These are phyloP conservation scores for Microchrysa polita DNA, from an alignment of 2,888 invertebrate genomes.

Conservation along the genomic window DNA sequence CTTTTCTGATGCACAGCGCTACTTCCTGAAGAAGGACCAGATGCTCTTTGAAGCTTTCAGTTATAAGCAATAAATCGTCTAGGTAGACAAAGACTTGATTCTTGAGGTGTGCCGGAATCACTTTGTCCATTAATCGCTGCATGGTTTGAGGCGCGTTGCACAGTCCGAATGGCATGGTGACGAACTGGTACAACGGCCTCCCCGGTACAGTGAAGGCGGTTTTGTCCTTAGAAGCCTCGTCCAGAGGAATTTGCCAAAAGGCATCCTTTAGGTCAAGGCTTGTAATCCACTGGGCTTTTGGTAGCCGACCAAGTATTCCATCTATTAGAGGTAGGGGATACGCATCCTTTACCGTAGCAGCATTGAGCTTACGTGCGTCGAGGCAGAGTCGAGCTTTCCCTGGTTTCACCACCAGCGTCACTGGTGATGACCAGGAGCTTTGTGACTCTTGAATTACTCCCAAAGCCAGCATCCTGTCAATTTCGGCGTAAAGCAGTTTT, in stretches of 20 bases:
- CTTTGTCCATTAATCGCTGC: slow-evolving; percentile 51
- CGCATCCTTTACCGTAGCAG: background rate
- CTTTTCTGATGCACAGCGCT: no score
- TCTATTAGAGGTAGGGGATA: background rate
- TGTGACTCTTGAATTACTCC: slow-evolving; percentile 52
- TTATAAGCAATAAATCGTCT: slow-evolving; percentile 26
- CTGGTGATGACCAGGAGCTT: background rate
- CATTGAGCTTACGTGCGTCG: background rate
- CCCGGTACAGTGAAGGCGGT: slow-evolving; percentile 53
- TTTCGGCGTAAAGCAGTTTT: slow-evolving; percentile 45
- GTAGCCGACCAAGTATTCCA: no score
- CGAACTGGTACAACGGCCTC: slow-evolving; percentile 8
- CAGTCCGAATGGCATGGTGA: background rate
- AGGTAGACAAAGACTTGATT: slow-evolving; percentile 42
- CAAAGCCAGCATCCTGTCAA: slow-evolving; percentile 53
- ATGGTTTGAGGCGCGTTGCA: slow-evolving; percentile 10
- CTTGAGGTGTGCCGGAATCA: slow-evolving; percentile 45
- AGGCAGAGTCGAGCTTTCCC: background rate
- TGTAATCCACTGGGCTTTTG: no score
- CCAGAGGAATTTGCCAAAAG: background rate
- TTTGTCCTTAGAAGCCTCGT: background rate
- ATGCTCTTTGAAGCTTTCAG: slow-evolving; percentile 15
- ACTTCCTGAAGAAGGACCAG: no score
- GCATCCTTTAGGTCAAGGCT: background rate
- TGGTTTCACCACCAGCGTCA: background rate